Evolutionary conservation across 2,113 vertebrate genomes (phyloP).

Genomic region (Pandion haliaetus): DNA sequence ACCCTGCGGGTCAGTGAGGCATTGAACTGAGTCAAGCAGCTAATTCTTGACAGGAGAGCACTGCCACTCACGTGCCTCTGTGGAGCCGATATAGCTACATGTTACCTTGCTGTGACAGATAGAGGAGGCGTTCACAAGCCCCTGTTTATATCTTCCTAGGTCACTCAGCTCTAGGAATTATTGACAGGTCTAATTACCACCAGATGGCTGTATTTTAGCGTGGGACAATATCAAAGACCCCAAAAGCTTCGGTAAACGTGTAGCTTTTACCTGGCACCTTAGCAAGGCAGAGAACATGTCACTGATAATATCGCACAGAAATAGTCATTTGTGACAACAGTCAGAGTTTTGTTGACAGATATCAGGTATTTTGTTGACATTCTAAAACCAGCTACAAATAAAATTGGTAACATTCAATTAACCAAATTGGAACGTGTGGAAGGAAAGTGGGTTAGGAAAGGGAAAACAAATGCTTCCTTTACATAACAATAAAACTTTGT

Average conservation of each 20-base stretch:
- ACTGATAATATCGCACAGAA: neutral
- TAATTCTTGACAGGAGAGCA: neutral
- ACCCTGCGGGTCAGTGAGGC: neutral
- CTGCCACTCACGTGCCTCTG: neutral
- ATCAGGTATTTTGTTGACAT: neutral
- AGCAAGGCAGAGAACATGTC: neutral
- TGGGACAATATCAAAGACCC: neutral
- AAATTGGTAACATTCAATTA: neutral
- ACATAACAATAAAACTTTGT: neutral
- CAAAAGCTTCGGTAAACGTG: neutral
- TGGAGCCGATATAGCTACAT: rapidly evolving
- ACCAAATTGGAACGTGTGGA: neutral
- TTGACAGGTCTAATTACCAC: neutral
- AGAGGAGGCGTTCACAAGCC: neutral
- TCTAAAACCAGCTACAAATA: neutral
- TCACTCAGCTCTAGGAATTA: neutral
- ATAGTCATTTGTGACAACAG: neutral
- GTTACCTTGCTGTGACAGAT: neutral
- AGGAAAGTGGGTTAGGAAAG: neutral
- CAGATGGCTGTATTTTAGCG: neutral
- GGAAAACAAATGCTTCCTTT: neutral
- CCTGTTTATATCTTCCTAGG: neutral
- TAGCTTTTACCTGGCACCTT: neutral
- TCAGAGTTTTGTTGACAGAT: neutral
- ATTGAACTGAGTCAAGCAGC: neutral